phyloP scores from a whole-genome alignment of 2,888 invertebrate genomes.

The Ectemnius continuus region DNA sequence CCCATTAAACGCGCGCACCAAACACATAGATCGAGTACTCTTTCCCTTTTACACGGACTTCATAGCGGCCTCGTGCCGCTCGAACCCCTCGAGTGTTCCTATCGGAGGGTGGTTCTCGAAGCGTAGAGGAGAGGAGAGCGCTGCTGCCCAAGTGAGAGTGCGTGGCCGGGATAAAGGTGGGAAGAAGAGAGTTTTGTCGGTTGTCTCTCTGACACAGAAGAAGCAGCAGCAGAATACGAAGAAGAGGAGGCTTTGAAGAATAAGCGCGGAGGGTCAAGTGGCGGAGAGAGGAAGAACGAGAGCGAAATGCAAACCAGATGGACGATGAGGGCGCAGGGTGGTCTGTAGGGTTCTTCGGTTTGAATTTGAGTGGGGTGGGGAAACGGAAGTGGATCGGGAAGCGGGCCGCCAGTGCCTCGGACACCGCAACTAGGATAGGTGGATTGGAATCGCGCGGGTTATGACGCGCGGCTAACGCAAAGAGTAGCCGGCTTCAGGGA shows the following conservation, averaged over 20 bases:
- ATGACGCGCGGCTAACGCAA: conserved; percentile 57
- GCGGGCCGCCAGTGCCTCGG: no score
- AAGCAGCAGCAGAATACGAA: conserved; percentile 7
- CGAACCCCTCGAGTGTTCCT: no score
- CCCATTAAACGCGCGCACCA: conserved; percentile 1
- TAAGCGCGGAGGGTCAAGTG: conserved; percentile 35
- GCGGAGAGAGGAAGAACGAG: conserved; percentile 1
- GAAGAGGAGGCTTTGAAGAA: conserved; percentile 6
- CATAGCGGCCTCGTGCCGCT: no score
- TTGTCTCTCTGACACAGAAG: no score
- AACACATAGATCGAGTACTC: not conserved
- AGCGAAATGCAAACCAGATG: conserved; percentile 66
- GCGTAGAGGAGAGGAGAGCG: no score
- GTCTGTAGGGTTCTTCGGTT: conserved; percentile 57
- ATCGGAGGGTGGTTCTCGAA: no score
- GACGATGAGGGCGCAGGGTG: conserved; percentile 63
- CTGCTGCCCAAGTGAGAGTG: no score
- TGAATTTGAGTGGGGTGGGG: conserved; percentile 18
- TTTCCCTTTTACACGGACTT: no score
- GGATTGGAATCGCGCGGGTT: conserved; percentile 49
- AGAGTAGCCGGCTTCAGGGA: conserved; percentile 9
- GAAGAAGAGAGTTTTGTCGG: no score
- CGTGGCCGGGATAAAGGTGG: no score
- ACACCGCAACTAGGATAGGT: conserved; percentile 26
- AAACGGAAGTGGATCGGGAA: no score